Base-by-base conservation (phyloP, 2,888 invertebrate genomes). In the Clusia tigrina region DNA sequence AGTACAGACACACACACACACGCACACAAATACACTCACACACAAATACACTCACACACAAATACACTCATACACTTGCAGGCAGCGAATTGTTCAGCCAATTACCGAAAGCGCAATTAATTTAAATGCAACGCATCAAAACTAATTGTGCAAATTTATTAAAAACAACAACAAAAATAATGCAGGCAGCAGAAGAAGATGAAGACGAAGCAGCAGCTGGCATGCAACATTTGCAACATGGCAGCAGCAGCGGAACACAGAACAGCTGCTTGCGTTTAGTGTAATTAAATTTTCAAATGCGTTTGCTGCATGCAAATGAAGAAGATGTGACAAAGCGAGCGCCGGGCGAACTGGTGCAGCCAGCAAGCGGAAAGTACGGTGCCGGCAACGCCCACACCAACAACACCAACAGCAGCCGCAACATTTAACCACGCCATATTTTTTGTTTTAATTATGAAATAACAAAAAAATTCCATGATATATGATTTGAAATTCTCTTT, bases 101-200 rank as follows among this genome's bases (percentile, higher is more conserved):
- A 67, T 71, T 70, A 67, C 65, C 66, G 61, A 65, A 56, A 64
- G 64, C 60, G 66, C 71, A 73, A 76, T 76, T 75, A 75, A 73
- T 75, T 77, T 70, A 72, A 76, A 74, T 74, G 73, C 73, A 75
- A 68, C 72, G 69, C 77, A 75, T 76, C 71, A 71, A 73, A 68
- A 71, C 71, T 74, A 75, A 77, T 77, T 71, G 74, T 67, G 64
- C 68, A 69, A 71, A 71, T 70, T 70, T 70, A 74, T 74, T 74
- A 68, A 54, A 63, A 38, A 65, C 42, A 52, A 53, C 15, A 61
- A 48, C 48, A 22, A 48, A 20, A 6, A 48, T 48, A 2, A 20
- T 18, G 20, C 48, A 48, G 15, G 42, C 42, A 42, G n/a, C 42
- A 42, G n/a, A n/a, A n/a, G n/a, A n/a, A n/a, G n/a, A n/a, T n/a